Conservation (phyloP, 1,140 invertebrate genomes). For the Colletes gigas region DNA sequence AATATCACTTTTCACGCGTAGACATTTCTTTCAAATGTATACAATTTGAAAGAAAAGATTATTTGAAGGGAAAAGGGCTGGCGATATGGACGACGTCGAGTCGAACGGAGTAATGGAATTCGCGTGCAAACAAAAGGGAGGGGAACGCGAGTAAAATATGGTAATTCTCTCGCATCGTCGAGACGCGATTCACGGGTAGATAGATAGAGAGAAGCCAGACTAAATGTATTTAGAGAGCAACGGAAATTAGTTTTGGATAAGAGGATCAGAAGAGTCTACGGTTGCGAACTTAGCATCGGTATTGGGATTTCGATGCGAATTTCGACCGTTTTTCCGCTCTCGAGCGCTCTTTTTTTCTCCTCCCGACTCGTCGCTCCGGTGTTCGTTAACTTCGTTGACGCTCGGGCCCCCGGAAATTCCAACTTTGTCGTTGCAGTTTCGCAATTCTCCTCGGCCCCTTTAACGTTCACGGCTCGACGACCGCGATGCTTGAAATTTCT, state of each 20-base stretch:
- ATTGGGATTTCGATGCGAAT: slow-evolving; percentile 20
- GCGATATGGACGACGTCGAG: no score
- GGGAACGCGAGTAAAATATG: background rate
- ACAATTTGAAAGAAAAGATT: no score
- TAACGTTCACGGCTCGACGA: slow-evolving; percentile 39
- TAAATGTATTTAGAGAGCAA: slow-evolving; percentile 23
- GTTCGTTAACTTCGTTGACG: slow-evolving; percentile 56
- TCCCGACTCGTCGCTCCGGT: slow-evolving; percentile 13
- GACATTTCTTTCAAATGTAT: no score
- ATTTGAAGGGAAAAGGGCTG: no score
- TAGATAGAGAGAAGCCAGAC: background rate
- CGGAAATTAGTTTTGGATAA: slow-evolving; percentile 60
- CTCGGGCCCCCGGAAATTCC: slow-evolving; percentile 48
- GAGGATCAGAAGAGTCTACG: slow-evolving; percentile 41
- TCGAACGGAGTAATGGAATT: no score
- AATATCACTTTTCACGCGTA: no score
- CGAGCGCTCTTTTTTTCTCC: slow-evolving; percentile 23
- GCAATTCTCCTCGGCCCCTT: slow-evolving; percentile 49
- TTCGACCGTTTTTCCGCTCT: background rate
- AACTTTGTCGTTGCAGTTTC: slow-evolving; percentile 41
- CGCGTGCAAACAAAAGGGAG: no score
- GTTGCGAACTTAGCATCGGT: slow-evolving; percentile 46
- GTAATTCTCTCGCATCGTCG: background rate
- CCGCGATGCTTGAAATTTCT: slow-evolving; percentile 55
- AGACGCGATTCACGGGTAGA: slow-evolving; percentile 8